phyloP scores from a whole-genome alignment of 2,113 vertebrate species.

The Upupa epops region DNA sequence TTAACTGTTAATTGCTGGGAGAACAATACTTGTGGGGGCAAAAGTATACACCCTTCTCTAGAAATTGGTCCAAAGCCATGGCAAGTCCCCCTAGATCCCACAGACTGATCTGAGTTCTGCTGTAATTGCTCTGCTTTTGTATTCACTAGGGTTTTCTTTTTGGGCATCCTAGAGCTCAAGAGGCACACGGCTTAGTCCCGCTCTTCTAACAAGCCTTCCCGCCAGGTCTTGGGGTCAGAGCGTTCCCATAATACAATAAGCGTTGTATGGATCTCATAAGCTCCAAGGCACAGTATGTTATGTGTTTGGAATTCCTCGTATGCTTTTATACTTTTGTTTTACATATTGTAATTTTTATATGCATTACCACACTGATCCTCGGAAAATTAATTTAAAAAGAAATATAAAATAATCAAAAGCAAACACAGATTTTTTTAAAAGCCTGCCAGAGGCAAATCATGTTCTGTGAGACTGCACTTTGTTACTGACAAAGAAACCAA shows the following conservation, averaged over 20 bases:
- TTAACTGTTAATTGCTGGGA: background rate
- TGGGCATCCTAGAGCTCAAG: constrained; percentile 40
- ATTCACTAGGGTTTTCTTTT: constrained; percentile 38
- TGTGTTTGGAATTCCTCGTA: constrained; percentile 66
- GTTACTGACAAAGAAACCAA: constrained; percentile 54
- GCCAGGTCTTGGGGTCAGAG: constrained; percentile 52
- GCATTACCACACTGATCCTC: constrained; percentile 63
- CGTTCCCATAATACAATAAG: constrained; percentile 64
- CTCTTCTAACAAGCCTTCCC: constrained; percentile 37
- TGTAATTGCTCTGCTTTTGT: constrained; percentile 13
- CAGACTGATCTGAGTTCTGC: background rate
- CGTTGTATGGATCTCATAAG: constrained; percentile 58
- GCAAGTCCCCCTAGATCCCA: background rate
- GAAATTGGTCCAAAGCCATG: constrained; percentile 18
- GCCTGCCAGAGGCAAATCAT: constrained; percentile 57
- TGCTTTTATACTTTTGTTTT: constrained; percentile 68
- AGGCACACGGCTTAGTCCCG: constrained; percentile 34
- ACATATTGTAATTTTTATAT: constrained; percentile 69
- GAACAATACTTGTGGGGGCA: background rate
- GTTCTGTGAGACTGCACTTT: constrained; percentile 57
- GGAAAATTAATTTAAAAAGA: constrained; percentile 61
- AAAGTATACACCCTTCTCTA: background rate
- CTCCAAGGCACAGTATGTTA: constrained; percentile 68
- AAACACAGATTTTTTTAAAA: constrained; percentile 52
- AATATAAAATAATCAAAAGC: constrained; percentile 60